phyloP scores from a whole-genome alignment of 1,140 invertebrate species.

The Euwallacea fornicatus region DNA sequence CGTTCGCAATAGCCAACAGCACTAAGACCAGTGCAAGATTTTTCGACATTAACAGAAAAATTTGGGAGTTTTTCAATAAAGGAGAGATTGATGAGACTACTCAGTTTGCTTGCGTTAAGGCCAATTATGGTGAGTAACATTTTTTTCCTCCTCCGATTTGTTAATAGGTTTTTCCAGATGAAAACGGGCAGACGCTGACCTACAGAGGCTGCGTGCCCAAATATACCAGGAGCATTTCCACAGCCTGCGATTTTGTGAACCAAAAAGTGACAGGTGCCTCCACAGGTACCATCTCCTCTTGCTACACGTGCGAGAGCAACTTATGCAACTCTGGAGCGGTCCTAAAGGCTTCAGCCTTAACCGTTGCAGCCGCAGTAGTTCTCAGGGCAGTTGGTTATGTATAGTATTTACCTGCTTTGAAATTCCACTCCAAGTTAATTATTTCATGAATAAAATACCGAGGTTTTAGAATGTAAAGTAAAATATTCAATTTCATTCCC shows the following conservation, averaged over 20 bases:
- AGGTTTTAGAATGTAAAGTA: too few relatives aligned
- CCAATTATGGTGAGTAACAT: slow-evolving; percentile 22
- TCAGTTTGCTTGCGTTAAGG: slow-evolving; percentile 30
- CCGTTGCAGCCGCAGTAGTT: slow-evolving; percentile 6
- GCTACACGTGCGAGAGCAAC: slow-evolving; percentile 24
- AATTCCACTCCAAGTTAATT: not conserved
- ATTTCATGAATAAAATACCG: not conserved
- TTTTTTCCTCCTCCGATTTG: not conserved
- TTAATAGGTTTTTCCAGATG: slow-evolving; percentile 6
- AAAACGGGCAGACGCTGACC: slow-evolving; percentile 17
- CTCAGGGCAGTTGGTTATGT: slow-evolving; percentile 12
- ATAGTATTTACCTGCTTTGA: not conserved
- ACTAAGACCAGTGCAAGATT: slow-evolving; percentile 13
- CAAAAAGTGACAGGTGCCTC: slow-evolving; percentile 22
- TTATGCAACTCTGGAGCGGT: slow-evolving; percentile 21
- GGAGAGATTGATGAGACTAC: slow-evolving; percentile 29
- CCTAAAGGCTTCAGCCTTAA: not conserved
- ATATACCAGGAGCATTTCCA: slow-evolving; percentile 15
- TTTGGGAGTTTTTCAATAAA: slow-evolving; percentile 35
- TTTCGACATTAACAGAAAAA: slow-evolving; percentile 27
- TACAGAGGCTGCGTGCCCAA: slow-evolving; percentile 33
- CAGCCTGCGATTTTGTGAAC: slow-evolving; percentile 32
- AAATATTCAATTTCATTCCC: too few relatives aligned
- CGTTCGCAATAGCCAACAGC: slow-evolving; percentile 9
- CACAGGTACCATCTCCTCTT: slow-evolving; percentile 9